Conservation (phyloP, 1,140 invertebrate genomes). For the Leguminivora glycinivorella region DNA sequence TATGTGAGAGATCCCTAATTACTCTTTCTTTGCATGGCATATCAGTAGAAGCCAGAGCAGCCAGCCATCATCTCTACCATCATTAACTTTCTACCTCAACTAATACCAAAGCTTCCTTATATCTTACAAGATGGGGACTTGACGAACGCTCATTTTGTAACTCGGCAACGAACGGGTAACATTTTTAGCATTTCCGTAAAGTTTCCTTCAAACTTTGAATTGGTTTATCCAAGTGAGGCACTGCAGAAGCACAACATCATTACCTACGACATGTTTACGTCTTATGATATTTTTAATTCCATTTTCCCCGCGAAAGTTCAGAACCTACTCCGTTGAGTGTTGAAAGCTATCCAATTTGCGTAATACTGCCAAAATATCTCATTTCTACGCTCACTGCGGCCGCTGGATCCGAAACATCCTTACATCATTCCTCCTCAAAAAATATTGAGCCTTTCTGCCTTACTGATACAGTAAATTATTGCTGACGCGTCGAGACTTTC, state of each 20-base stretch:
- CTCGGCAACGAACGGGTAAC: constrained; percentile 13
- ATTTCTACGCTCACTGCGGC: constrained; percentile 75
- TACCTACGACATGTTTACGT: constrained; percentile 74
- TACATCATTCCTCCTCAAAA: constrained; percentile 31
- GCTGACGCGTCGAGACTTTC: neutral
- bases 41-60: neutral
- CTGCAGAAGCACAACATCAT: constrained; percentile 64
- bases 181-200: constrained; percentile 7
- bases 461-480: constrained; percentile 34
- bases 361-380: constrained; percentile 79
- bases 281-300: constrained; percentile 79
- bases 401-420: constrained; percentile 41
- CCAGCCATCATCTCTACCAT: neutral
- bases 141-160: constrained; percentile 2
- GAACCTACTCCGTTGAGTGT: constrained; percentile 78
- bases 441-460: constrained; percentile 37
- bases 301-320: constrained; percentile 76
- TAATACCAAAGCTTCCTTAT: neutral
- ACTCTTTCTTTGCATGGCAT: neutral
- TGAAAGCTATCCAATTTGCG: constrained; percentile 79
- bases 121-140: neutral
- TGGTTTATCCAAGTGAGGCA: constrained; percentile 23
- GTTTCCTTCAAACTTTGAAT: constrained; percentile 24
- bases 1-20: neutral
- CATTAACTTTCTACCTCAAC: constrained; percentile 1